Base-by-base conservation (phyloP, 2,797 vertebrate species). In the Tenualosa thibaudeaui region DNA sequence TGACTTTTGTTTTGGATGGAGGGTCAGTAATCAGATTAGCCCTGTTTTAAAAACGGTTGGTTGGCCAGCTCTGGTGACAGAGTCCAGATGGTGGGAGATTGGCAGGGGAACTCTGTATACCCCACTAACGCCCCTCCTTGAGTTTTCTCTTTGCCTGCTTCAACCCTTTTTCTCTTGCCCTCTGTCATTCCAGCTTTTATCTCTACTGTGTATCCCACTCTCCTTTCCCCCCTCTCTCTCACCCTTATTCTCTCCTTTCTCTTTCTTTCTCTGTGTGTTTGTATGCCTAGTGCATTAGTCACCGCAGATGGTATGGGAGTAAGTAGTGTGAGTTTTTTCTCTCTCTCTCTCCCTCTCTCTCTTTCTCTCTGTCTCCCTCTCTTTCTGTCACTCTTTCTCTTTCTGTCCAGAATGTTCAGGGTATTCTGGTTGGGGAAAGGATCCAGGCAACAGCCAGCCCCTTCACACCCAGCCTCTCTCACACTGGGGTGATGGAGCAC, bases 31-130 rank as follows among this genome's bases (percentile, higher is more conserved):
- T 94, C 90, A 91, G 91, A 94, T 92, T 92, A 93, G 91, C 91
- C 92, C 90, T 89, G 89, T 93, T 94, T 93, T 92, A 91, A 88
- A 89, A 82, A 90, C 92, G 91, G 95, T 92, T 93, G 92, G 89
- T 92, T 92, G 93, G 93, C 89, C 92, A 86, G 91, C 91, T 93
- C 92, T 91, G 92, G 93, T 92, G 93, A 96, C 96, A 93, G 95
- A 96, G 95, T 97, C 96, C 96, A 97, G 96, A 97, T 97, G 97
- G 95, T 95, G 91, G 92, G 94, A 93, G 93, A 94, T 90, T 93
- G 93, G 95, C 93, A 93, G 91, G 87, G 90, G 91, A 89, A 88
- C 78, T 71, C 89, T 91, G 91, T 92, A 91, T 89, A 89, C 91
- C 85, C 51, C 88, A 85, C 81, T 62, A 54, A 89, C 88, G 92